phyloP scores from a whole-genome alignment of 2,113 vertebrate species.

The Cyanoderma ruficeps region DNA sequence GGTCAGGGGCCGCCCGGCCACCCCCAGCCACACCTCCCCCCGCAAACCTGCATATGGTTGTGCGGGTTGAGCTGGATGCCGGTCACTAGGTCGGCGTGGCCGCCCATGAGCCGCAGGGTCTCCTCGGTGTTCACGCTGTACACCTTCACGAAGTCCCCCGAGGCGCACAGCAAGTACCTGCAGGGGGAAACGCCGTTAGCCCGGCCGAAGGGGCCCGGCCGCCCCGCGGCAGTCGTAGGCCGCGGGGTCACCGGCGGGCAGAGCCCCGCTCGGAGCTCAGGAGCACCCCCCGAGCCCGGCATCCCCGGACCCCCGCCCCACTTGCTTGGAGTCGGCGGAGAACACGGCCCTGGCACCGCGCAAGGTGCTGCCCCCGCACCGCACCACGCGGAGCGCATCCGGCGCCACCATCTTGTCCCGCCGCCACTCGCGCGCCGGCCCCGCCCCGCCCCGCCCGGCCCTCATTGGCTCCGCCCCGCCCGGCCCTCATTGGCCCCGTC shows the following conservation, averaged over 20 bases:
- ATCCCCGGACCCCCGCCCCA: accelerated
- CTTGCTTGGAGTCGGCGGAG: slow-evolving; percentile 81
- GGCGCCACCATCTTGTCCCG: no score
- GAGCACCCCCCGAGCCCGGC: accelerated
- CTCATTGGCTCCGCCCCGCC: no score
- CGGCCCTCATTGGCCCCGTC: no score
- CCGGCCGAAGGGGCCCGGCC: accelerated
- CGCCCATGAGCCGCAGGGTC: slow-evolving; percentile 82
- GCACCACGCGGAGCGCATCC: slow-evolving; percentile 83
- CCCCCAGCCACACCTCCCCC: accelerated
- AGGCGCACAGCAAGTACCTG: slow-evolving; percentile 87
- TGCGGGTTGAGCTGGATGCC: slow-evolving; percentile 85
- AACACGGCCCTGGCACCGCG: slow-evolving; percentile 78
- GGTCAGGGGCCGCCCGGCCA: not conserved
- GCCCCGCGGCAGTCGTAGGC: not conserved
- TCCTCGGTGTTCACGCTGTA: slow-evolving; percentile 89
- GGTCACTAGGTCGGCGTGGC: slow-evolving; percentile 86
- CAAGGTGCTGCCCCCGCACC: slow-evolving; percentile 82
- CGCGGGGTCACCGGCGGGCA: not conserved
- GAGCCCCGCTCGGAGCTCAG: no score
- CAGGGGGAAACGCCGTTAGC: not conserved
- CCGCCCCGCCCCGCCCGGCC: not conserved
- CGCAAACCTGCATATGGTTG: slow-evolving; percentile 88
- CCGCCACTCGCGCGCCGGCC: no score
- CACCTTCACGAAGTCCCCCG: slow-evolving; percentile 89